Base-by-base conservation (phyloP, 2,888 invertebrate genomes). In the Calliopum simillimum region DNA sequence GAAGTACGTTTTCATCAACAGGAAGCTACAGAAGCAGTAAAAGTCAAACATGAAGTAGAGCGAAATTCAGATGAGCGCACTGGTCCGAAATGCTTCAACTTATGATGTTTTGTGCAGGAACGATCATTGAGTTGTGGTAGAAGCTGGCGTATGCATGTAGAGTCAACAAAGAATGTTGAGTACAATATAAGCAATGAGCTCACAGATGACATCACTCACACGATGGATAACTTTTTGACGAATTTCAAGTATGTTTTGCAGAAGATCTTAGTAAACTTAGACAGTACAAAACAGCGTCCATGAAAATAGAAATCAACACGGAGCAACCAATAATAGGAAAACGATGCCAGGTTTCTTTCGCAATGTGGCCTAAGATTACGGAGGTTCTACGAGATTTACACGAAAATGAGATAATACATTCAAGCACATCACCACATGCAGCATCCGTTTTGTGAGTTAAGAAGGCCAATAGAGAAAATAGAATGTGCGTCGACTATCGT, bases 401-500 rank as follows among this genome's bases (percentile, higher is more conserved):
- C 11, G 23, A 66, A 5, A 53, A 70, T 25, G 65, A 66, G 5
- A 73, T 74, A 13, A 73, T 74, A 4, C 71, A 68, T 4, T 53
- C 58, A 16, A 74, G 70, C 16, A 55, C n/a, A 4, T 74, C 72
- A 13, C 71, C 64, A 4, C 68, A 74, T 61, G 74, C 73, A 53
- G 74, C 73, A 3, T 67, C 72, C 1, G 71, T 74, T 2, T 56
- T 75, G 2, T 41, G 75, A 12, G 69, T 74, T 6, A 43, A 63
- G 47, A 76, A 74, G 25, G 41, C 64, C 0, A 73, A 70, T n/a
- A 69, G 68, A 16, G 73, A 72, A 66, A 59, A 58, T 3, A 68
- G 74, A 33, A 70, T 75, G 63, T 75, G 73, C 44, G 68, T 73
- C 0, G 75, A 76, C 62, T 74, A 70, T 51, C 55, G 73, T 1